A percentile compares a stretch with the other conserved stretches of the same genome.
Evolutionary conservation across 1,140 invertebrate genomes (phyloP).

Genomic region (Heliconius eleuchia): DNA sequence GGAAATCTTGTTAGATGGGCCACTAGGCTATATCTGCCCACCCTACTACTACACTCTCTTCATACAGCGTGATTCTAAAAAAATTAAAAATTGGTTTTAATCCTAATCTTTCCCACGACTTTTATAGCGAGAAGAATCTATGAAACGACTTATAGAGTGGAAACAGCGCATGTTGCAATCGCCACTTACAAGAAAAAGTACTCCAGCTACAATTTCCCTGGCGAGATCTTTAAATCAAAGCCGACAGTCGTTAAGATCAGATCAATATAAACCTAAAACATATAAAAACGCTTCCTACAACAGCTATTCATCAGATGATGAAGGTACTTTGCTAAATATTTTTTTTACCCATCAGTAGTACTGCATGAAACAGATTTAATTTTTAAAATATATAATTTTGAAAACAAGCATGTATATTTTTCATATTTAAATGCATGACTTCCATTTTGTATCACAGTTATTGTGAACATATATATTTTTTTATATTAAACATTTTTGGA

Average conservation of each 20-base stretch:
- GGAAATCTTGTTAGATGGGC: no score
- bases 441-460: neutral
- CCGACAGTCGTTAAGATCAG: conserved; percentile 76
- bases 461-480: neutral
- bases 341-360: neutral
- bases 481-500: conserved; percentile 1
- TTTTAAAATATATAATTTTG: conserved; percentile 3
- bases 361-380: conserved; percentile 38
- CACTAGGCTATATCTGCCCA: no score
- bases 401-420: conserved; percentile 26
- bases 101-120: neutral
- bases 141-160: conserved; percentile 95
- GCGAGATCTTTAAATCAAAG: conserved; percentile 79
- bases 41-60: no score
- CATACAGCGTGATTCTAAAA: no score
- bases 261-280: conserved; percentile 72
- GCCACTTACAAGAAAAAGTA: conserved; percentile 90
- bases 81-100: no score
- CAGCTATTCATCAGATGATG: conserved; percentile 93
- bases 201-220: conserved; percentile 80
- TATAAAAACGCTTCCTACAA: conserved; percentile 85
- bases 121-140: conserved; percentile 91
- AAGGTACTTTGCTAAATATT: conserved; percentile 83
- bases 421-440: conserved; percentile 11
- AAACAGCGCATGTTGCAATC: conserved; percentile 96